Evolutionary conservation across 2,797 vertebrate species (phyloP), one percentile per base, ranked within the genome.

Genomic region (Lepus townsendii): DNA sequence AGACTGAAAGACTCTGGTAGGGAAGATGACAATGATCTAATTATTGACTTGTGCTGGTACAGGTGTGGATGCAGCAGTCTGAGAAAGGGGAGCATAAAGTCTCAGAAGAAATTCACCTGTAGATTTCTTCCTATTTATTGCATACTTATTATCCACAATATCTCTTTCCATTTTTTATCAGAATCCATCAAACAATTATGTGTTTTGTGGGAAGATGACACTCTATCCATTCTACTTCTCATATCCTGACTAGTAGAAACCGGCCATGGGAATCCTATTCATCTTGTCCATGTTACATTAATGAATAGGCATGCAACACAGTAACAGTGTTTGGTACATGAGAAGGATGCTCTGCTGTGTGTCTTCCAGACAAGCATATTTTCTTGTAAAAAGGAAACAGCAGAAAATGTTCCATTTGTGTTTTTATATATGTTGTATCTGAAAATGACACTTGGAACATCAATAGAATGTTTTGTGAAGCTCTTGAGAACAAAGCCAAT

Each of bases 61-160:
- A 88, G n/a, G 47, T 57, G 62, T 52, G 73, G 54, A 96, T 85
- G 83, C 91, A 96, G 77, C 54, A 63, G 5, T 91, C 78, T 52
- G 62, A 26, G 85, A 91, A 42, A 96, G 87, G 82, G 26, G 87
- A 38, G 94, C 22, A 42, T 97, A 84, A 96, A 32, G 47, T 96
- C 66, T 83, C 91, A 85, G 35, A 42, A 91, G 96, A 88, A 97
- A 92, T 65, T 91, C 82, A 95, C 72, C 47, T 76, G 20, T 62
- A 27, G 57, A 86, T 57, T 57, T 16, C 9, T 86, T 90, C 73
- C 60, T 68, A 12, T 22, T 78, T 30, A 16, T 30, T 84, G 50
- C 2, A 35, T 30, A 78, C 24, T 7, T 3, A 11, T 35, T 69
- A 89, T 62, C 4, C 12, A 30, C 63, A 78, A 69, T 50, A 11